Base-by-base conservation (phyloP, 1,140 invertebrate genomes). In the Zaprionus capensis region DNA sequence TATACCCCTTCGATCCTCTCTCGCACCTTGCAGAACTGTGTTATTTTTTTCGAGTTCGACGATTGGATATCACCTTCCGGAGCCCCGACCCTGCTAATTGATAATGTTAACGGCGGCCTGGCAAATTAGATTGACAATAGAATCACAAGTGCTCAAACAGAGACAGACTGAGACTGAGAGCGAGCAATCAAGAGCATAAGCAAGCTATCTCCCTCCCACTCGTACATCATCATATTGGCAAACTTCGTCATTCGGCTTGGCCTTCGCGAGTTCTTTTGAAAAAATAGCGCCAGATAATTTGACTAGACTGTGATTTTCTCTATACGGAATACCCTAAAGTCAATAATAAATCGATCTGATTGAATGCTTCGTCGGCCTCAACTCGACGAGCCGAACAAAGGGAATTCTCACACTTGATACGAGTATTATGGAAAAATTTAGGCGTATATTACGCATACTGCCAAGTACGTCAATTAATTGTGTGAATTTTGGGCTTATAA, bases 101-200 rank as follows among this genome's bases (percentile, higher is more conserved):
- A 84, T 91, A 80, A 91, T 88, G 85, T 88, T 69, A 75, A 80
- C 77, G 64, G 67, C 63, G 71, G 34, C 56, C 63, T 75, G 57
- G 71, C 71, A 78, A 81, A 81, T 81, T 71, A 66, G 70, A 84
- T 76, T 76, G 65, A 63, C 80, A 83, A 80, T 81, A 71, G 83
- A 65, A 63, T 64, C 68, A 72, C 73, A 72, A 72, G 70, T 72
- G 57, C 62, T 72, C 74, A 72, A 72, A 76, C 36, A 72, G 61
- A 64, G 36, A 46, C 15, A n/a, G n/a, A 67, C 15, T 14, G n/a
- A 22, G 31, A 24, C 53, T 1, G 17, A 49, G 46, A 49, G 17
- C 4, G 7, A 49, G 11, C 17, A 7, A 20, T 9, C 5, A 4
- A 49, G 46, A 46, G 44, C 0, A 4, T 11, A 9, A 46, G 17